Evolutionary conservation across 2,888 invertebrate genomes (phyloP).

Genomic region (Imbricaverruca yamaguchii): DNA sequence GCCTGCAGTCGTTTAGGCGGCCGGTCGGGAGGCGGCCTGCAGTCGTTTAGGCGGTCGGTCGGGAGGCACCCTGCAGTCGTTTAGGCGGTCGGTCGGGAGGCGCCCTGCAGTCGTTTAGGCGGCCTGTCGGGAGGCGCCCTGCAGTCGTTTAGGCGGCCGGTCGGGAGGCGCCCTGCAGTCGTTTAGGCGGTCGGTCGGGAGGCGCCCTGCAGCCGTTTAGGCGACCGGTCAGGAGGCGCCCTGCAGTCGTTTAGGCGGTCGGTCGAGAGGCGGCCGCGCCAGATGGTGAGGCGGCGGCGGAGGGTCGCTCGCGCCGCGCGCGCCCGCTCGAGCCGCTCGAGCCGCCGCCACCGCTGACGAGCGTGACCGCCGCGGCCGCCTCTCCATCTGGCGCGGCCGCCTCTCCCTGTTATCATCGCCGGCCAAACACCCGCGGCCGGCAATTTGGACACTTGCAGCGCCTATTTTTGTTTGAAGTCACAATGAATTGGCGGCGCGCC

Average conservation of each 20-base stretch:
- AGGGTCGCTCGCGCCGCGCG: background rate
- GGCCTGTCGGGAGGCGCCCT: too few species aligned
- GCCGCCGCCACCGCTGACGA: background rate
- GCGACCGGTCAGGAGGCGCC: too few species aligned
- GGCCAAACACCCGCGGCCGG: background rate
- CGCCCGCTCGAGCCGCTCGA: background rate
- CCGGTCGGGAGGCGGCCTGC: too few species aligned
- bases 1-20: background rate
- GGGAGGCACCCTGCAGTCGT: background rate
- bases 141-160: background rate
- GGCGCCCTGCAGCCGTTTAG: background rate
- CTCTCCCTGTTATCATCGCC: background rate
- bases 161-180: background rate
- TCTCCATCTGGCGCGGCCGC: background rate
- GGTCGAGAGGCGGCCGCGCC: background rate
- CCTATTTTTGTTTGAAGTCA: constrained; percentile 21
- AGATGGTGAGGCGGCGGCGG: background rate
- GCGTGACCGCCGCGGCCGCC: background rate
- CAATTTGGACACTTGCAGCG: constrained; percentile 18
- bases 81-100: too few species aligned
- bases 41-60: too few species aligned
- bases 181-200: too few species aligned
- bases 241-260: background rate
- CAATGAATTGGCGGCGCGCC: background rate
- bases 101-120: background rate